Percentiles rank a stretch among this genome's conserved stretches.
Evolutionary conservation across 1,140 invertebrate genomes (phyloP).

Genomic region (Agraylea sexmaculata): DNA sequence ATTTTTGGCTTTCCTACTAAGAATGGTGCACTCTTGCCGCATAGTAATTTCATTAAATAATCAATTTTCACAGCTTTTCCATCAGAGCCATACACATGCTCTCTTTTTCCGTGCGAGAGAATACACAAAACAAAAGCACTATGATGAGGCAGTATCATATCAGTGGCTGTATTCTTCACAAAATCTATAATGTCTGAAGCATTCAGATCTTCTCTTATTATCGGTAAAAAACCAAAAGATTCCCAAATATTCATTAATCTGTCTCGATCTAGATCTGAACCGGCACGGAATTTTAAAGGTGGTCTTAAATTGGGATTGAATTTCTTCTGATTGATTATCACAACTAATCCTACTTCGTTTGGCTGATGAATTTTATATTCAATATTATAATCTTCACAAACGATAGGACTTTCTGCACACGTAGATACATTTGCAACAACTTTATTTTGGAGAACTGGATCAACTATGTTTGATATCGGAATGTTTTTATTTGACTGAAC

Average conservation of each 20-base stretch:
- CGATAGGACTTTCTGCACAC: no score
- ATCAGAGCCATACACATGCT: slow-evolving; percentile 3
- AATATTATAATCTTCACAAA: background rate
- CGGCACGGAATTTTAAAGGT: background rate
- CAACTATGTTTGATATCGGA: no score
- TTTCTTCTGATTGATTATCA: slow-evolving; percentile 9
- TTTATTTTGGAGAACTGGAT: no score
- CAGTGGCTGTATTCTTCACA: background rate
- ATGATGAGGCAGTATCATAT: background rate
- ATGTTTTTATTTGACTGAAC: no score
- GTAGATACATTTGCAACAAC: no score
- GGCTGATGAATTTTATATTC: slow-evolving; percentile 6
- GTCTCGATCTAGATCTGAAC: slow-evolving; percentile 8
- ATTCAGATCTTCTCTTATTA: slow-evolving; percentile 5
- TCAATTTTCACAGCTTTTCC: slow-evolving; percentile 6
- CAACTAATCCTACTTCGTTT: slow-evolving; percentile 5
- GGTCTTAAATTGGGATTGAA: background rate
- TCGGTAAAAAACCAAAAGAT: slow-evolving; percentile 5
- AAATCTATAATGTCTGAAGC: slow-evolving; percentile 5
- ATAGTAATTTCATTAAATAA: slow-evolving; percentile 10
- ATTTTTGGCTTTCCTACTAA: slow-evolving; percentile 17
- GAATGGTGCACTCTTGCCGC: background rate
- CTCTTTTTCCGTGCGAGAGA: slow-evolving; percentile 11
- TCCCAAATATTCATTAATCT: slow-evolving; percentile 6
- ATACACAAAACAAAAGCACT: slow-evolving; percentile 9